Evolutionary conservation across 2,797 vertebrate species (phyloP).

Genomic region (Oceanodroma leucorhoa): DNA sequence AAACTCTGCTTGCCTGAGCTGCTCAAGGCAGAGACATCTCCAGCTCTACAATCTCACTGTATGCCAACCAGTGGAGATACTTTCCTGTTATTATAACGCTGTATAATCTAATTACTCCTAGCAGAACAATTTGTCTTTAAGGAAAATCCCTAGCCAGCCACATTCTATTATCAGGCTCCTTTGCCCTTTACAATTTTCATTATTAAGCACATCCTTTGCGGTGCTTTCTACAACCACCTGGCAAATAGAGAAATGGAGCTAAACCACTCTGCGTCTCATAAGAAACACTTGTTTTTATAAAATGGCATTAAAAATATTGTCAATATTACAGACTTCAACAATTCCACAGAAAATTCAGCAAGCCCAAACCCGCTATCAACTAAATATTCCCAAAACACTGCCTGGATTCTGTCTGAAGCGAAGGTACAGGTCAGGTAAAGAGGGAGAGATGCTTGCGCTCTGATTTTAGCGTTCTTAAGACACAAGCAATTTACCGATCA

Average conservation of each 20-base stretch:
- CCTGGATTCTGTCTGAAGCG: not conserved
- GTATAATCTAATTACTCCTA: not conserved
- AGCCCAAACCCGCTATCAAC: not conserved
- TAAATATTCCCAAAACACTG: not conserved
- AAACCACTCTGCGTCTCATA: rapidly evolving
- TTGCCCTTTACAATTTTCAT: not conserved
- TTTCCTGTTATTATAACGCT: rapidly evolving
- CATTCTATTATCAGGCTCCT: not conserved
- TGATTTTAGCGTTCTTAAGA: not conserved
- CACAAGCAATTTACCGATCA: not conserved
- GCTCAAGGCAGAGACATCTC: not conserved
- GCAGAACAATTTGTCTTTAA: not conserved
- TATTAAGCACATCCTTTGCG: not conserved
- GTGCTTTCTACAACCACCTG: not conserved
- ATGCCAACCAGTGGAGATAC: not conserved
- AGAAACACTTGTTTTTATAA: not conserved
- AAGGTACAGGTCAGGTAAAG: rapidly evolving
- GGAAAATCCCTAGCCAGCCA: not conserved
- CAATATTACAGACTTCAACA: not conserved
- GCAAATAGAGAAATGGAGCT: not conserved
- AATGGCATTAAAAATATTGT: not conserved
- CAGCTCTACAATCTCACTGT: not conserved
- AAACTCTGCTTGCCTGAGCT: not conserved
- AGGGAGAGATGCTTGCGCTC: not conserved
- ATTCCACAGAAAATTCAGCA: not conserved